These are phyloP conservation scores for Lithobates pipiens DNA, from an alignment of 2,797 vertebrate species.

Conservation along the genomic window DNA sequence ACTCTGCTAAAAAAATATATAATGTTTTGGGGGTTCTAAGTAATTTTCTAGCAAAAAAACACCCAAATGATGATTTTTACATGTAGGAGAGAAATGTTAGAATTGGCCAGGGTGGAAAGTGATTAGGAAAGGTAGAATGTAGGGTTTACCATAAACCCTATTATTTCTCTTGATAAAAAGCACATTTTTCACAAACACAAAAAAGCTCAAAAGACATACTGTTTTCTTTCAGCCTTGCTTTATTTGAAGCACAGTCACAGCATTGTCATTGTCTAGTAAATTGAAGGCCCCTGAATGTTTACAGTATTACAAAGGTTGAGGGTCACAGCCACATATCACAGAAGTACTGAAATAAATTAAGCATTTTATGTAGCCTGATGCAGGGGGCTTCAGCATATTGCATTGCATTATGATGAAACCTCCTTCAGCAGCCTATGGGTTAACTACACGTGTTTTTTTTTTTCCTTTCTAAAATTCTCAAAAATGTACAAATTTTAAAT, in stretches of 20 bases:
- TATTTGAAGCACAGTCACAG: slow-evolving; percentile 72
- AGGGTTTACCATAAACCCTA: too few relatives aligned
- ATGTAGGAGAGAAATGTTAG: too few relatives aligned
- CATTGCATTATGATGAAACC: slow-evolving; percentile 5
- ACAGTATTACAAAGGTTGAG: slow-evolving; percentile 71
- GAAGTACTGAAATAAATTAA: slow-evolving; percentile 75
- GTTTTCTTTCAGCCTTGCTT: slow-evolving; percentile 74
- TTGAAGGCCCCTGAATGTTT: slow-evolving; percentile 71
- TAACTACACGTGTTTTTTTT: slow-evolving; percentile 65
- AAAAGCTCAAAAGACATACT: slow-evolving; percentile 57
- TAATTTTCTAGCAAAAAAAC: too few relatives aligned
- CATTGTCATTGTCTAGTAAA: slow-evolving; percentile 68
- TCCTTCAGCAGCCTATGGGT: slow-evolving; percentile 41
- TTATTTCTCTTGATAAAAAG: background rate
- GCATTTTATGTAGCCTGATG: slow-evolving; percentile 61
- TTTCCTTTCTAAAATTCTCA: slow-evolving; percentile 72
- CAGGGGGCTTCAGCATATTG: background rate
- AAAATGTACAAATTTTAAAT: slow-evolving; percentile 81
- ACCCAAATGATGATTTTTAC: too few relatives aligned
- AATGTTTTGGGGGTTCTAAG: too few relatives aligned
- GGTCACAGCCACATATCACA: slow-evolving; percentile 76
- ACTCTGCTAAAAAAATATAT: too few relatives aligned
- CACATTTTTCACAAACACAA: background rate
- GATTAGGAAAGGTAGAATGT: too few relatives aligned
- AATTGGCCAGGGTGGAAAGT: too few relatives aligned